phyloP scores from a whole-genome alignment of 2,797 vertebrate species.

The Sternarchorhynchus goeldii region DNA sequence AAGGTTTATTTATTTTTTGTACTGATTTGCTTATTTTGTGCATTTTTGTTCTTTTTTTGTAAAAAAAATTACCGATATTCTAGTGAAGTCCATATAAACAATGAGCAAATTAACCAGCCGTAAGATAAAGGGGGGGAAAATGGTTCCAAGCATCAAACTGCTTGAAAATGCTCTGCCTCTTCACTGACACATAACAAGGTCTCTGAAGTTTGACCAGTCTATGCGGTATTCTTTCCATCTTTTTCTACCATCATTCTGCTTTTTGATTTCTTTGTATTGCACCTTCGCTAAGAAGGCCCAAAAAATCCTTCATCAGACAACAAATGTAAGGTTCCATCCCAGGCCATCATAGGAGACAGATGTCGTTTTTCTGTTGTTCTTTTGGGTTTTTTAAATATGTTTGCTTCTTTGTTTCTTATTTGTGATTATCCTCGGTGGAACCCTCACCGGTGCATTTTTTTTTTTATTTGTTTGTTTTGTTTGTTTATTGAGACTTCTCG shows the following conservation, averaged over 20 bases:
- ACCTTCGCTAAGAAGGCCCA: slow-evolving; percentile 17
- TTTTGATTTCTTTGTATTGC: slow-evolving; percentile 48
- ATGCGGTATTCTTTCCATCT: slow-evolving; percentile 66
- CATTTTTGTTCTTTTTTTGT: slow-evolving; percentile 41
- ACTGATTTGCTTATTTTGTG: slow-evolving; percentile 41
- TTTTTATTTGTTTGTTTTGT: not conserved
- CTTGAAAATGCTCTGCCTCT: slow-evolving; percentile 56
- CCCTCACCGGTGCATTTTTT: slow-evolving; percentile 69
- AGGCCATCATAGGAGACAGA: slow-evolving; percentile 60
- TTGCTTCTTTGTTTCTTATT: slow-evolving; percentile 38
- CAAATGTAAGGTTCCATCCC: slow-evolving; percentile 71
- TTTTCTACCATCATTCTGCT: slow-evolving; percentile 60
- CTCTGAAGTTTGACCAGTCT: slow-evolving; percentile 62
- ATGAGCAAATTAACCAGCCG: slow-evolving; percentile 61
- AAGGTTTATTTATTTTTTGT: slow-evolving; percentile 33
- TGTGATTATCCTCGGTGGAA: slow-evolving; percentile 53
- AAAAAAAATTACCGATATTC: slow-evolving; percentile 46
- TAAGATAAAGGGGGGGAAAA: slow-evolving; percentile 61
- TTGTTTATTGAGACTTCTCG: slow-evolving; percentile 66
- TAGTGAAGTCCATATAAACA: slow-evolving; percentile 65
- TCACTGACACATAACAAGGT: slow-evolving; percentile 70
- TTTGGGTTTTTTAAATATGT: slow-evolving; percentile 16
- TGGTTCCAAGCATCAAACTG: slow-evolving; percentile 58
- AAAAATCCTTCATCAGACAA: slow-evolving; percentile 65
- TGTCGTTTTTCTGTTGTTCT: slow-evolving; percentile 39